Base-by-base conservation (phyloP, 2,113 vertebrate genomes). In the Camarhynchus parvulus region DNA sequence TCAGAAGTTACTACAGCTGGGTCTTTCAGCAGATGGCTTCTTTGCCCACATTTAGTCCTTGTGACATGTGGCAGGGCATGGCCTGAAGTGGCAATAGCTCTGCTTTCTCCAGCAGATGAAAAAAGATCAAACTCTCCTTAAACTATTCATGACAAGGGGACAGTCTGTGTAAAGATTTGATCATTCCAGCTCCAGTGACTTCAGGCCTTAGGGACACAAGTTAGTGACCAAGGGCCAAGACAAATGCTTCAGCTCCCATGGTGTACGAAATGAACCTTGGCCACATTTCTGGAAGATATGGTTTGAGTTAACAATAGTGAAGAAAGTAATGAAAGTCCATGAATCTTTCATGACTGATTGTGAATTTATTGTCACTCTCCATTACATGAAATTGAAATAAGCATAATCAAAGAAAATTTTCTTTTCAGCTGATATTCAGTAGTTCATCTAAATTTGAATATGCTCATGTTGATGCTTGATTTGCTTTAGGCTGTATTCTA, bases 31-130 rank as follows among this genome's bases (percentile, higher is more conserved):
- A 93, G 68, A 74, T 37, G 72, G 35, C 46, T 88, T 50, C 39
- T 90, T 90, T 83, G 30, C 42, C 61, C 41, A 11, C 49, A 15
- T 50, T 25, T 13, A 42, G 50, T 41, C 44, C 9, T 10, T 24
- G 33, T 28, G 62, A 37, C 2, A 0, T 62, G 67, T 59, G 67
- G 33, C 19, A 61, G 56, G 63, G 56, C 59, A 90, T 0, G 0
- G 19, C 13, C 74, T 55, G 63, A 66, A 61, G 67, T 1, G 8
- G 42, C 27, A 49, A 86, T 25, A n/a, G 4, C 41, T 94, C 59
- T 90, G 52, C 35, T 73, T 50, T 90, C 89, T n/a, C 30, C 22
- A 11, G 3, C 37, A 1, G 21, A 70, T 61, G 41, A 74, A 83
- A 88, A 67, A 47, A 52, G 47, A 78, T 74, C 25, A 80, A 86